Percentiles rank a stretch among this genome's conserved stretches.
Evolutionary conservation across 2,113 vertebrate species (phyloP).

Genomic region (Leucoraja erinaceus): DNA sequence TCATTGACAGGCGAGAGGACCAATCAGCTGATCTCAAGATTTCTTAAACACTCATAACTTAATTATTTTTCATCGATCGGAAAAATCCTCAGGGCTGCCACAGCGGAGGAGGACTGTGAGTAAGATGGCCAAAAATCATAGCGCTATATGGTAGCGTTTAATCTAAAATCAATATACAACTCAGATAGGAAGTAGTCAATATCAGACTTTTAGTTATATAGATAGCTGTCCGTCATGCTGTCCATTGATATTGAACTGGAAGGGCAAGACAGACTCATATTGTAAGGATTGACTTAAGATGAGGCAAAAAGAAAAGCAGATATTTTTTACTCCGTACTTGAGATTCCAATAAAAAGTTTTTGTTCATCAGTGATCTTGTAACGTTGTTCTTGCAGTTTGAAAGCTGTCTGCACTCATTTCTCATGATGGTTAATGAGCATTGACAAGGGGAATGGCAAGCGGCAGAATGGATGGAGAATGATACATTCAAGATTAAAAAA

Average conservation of each 20-base stretch:
- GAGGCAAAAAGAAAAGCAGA: background rate
- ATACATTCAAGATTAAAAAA: constrained; percentile 33
- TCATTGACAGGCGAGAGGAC: too few relatives aligned
- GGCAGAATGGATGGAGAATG: constrained; percentile 21
- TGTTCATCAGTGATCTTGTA: constrained; percentile 30
- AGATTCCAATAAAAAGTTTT: constrained; percentile 48
- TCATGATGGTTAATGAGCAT: constrained; percentile 3
- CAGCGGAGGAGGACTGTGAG: too few relatives aligned
- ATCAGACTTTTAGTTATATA: too few relatives aligned
- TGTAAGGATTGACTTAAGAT: background rate
- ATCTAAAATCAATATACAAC: too few relatives aligned
- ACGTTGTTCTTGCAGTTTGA: constrained; percentile 10
- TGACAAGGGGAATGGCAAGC: constrained; percentile 34
- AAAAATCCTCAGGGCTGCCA: too few relatives aligned
- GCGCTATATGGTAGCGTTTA: too few relatives aligned
- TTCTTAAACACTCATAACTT: too few relatives aligned
- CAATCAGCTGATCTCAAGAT: too few relatives aligned
- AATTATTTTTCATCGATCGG: too few relatives aligned
- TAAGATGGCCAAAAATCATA: too few relatives aligned
- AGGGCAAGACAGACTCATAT: background rate
- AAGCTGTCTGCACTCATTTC: constrained; percentile 24
- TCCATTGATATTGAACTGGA: background rate
- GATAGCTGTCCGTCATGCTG: background rate
- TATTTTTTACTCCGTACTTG: background rate
- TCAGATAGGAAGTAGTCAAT: too few relatives aligned